Evolutionary conservation across 2,888 invertebrate genomes (phyloP).

Genomic region (Zaprionus lineosus): DNA sequence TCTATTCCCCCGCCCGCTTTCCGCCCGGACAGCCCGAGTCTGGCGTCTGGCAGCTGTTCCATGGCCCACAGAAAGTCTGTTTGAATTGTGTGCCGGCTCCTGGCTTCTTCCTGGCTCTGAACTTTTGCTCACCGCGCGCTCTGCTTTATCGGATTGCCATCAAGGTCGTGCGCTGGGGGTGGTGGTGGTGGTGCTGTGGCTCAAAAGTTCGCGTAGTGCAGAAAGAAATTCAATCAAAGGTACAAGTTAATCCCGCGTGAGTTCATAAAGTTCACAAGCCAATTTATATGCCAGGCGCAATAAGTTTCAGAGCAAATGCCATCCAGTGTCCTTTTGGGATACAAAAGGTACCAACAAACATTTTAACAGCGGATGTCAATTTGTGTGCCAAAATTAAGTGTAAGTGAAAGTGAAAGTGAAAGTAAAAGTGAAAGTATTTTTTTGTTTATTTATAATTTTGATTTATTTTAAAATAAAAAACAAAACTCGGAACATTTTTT

Average conservation of each 20-base stretch:
- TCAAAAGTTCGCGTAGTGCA: conserved; percentile 39
- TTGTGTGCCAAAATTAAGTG: conserved; percentile 16
- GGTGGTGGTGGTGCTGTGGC: conserved; percentile 8
- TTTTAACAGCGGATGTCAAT: conserved; percentile 31
- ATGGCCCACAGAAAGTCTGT: conserved; percentile 32
- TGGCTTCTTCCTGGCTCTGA: conserved; percentile 11
- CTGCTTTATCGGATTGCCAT: conserved; percentile 69
- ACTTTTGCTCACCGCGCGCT: conserved; percentile 38
- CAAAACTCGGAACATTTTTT: no score
- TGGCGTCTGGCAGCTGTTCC: conserved; percentile 71
- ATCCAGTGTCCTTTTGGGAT: conserved; percentile 15
- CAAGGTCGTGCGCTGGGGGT: conserved; percentile 25
- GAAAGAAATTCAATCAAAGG: conserved; percentile 78
- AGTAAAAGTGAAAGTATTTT: no score
- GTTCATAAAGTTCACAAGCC: conserved; percentile 78
- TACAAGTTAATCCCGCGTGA: conserved; percentile 80
- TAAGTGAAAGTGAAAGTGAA: no score
- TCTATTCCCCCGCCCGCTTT: conserved; percentile 11
- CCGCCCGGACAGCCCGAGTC: background rate
- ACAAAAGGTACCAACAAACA: conserved; percentile 8
- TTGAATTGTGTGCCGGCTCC: conserved; percentile 33
- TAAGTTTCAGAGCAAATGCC: conserved; percentile 41
- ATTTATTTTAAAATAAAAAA: no score
- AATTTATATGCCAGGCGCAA: conserved; percentile 63
- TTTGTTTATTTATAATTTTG: no score